These are phyloP conservation scores for Chinchilla lanigera DNA, from an alignment of 2,113 vertebrate genomes.

Conservation along the genomic window DNA sequence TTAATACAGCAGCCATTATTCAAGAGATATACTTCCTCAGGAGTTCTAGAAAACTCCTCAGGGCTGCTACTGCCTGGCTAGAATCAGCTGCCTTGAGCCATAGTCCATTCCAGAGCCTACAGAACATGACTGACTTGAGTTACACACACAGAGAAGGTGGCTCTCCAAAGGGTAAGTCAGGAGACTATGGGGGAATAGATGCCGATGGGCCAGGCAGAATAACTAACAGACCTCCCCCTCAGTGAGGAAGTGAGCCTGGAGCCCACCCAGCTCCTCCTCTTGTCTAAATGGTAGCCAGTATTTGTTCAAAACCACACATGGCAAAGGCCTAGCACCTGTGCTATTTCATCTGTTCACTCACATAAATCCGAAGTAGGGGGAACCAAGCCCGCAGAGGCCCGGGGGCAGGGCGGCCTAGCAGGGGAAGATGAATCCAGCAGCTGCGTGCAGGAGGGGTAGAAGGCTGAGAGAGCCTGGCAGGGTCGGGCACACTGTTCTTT, in stretches of 20 bases:
- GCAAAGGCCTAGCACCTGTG: constrained; percentile 33
- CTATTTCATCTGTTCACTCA: constrained; percentile 33
- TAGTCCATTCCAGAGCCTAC: background rate
- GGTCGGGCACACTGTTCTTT: background rate
- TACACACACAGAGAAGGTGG: too few species aligned
- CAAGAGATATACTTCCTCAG: background rate
- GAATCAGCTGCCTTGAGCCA: background rate
- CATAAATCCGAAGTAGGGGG: constrained; percentile 20
- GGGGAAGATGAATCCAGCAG: constrained; percentile 27
- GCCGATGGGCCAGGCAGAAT: background rate
- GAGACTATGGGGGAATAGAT: background rate
- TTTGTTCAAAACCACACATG: constrained; percentile 51
- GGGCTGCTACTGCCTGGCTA: background rate
- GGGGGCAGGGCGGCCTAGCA: background rate
- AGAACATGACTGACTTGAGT: background rate
- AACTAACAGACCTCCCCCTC: background rate
- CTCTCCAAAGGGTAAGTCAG: background rate
- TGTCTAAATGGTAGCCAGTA: constrained; percentile 40
- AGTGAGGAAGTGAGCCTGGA: background rate
- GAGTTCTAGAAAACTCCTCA: constrained; percentile 2
- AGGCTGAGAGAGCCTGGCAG: background rate
- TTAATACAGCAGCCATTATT: background rate
- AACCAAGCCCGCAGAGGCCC: background rate
- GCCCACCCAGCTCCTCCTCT: background rate
- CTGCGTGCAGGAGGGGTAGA: background rate